These are phyloP conservation scores for Molossus molossus DNA, from an alignment of 2,797 vertebrate species.

Conservation along the genomic window DNA sequence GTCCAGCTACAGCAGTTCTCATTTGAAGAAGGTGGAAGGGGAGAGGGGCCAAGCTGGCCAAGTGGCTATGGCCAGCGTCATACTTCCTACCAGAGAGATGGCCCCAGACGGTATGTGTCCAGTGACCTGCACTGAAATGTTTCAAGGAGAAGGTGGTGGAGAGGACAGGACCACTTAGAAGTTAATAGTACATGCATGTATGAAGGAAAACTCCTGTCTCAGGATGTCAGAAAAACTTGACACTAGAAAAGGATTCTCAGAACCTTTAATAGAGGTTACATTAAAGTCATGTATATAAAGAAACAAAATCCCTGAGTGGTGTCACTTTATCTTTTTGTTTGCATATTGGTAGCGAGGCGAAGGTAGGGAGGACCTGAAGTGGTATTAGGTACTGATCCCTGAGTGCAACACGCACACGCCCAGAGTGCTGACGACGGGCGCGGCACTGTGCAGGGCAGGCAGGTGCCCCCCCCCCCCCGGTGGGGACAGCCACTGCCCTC, in stretches of 20 bases:
- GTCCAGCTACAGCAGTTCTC: neutral
- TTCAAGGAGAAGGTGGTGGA: neutral
- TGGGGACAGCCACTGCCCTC: neutral
- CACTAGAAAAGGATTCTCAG: neutral
- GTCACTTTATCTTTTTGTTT: neutral
- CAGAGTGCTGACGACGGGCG: accelerated
- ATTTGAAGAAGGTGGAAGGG: neutral
- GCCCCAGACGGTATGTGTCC: neutral
- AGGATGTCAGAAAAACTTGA: neutral
- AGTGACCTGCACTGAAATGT: neutral
- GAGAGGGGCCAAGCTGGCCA: neutral
- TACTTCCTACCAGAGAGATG: neutral
- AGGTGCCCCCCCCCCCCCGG: no score
- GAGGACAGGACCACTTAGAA: neutral
- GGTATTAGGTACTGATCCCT: neutral
- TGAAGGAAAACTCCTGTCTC: constrained; percentile 40
- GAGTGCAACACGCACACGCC: neutral
- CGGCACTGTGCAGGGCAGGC: neutral
- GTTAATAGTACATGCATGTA: neutral
- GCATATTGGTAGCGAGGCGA: neutral
- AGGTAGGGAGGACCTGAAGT: neutral
- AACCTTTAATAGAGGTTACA: constrained; percentile 5
- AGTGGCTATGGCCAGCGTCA: neutral
- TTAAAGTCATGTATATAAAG: neutral
- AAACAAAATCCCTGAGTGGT: neutral